Conservation (phyloP, 2,113 vertebrate genomes). For the Redunca redunca region DNA sequence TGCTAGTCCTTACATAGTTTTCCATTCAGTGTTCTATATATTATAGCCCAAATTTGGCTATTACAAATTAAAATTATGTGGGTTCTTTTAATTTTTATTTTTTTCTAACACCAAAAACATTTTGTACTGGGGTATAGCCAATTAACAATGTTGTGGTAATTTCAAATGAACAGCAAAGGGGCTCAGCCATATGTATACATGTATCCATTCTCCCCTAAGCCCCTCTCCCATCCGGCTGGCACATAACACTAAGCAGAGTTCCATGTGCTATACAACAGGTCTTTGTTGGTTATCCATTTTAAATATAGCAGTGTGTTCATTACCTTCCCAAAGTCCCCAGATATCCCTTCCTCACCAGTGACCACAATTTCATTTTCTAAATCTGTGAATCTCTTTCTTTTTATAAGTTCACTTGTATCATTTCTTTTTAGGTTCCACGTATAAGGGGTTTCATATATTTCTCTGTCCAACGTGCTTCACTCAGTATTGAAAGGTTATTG, state of each 20-base stretch:
- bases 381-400: background rate
- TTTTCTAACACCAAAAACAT: background rate
- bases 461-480: background rate
- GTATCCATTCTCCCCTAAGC: background rate
- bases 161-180: background rate
- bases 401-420: background rate
- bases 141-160: background rate
- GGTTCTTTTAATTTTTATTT: background rate
- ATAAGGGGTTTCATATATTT: background rate
- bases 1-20: background rate
- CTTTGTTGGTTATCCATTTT: background rate
- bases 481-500: background rate
- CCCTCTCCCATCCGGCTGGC: background rate
- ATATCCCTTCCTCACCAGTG: fast-evolving
- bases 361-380: background rate
- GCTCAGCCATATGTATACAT: background rate
- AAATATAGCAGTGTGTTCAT: background rate
- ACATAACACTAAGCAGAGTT: background rate
- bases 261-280: background rate
- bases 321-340: background rate
- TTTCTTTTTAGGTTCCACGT: background rate
- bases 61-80: background rate
- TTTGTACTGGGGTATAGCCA: background rate
- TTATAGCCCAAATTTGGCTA: background rate
- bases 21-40: background rate